Percentiles rank a stretch among this genome's conserved stretches.
Conservation (phyloP, 1,140 invertebrate species). For the Ceratina australensis region DNA sequence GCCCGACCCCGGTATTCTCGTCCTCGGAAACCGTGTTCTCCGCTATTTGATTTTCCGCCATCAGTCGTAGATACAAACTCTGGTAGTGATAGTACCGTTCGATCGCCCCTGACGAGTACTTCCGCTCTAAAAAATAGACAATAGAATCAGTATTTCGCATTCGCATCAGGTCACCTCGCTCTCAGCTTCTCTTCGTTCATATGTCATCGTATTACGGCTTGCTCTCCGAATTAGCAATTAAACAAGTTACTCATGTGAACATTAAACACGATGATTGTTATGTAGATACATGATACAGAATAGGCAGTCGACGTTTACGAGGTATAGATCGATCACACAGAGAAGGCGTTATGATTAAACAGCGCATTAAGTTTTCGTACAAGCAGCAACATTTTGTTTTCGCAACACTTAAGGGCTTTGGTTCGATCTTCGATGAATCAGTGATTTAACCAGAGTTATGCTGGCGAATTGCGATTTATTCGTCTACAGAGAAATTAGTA, state of each 20-base stretch:
- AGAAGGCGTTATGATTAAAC: slow-evolving; percentile 21
- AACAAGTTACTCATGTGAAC: background rate
- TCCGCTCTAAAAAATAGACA: slow-evolving; percentile 67
- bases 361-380: slow-evolving; percentile 9
- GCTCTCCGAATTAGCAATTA: background rate
- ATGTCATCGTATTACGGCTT: background rate
- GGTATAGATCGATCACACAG: background rate
- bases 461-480: background rate
- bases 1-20: background rate
- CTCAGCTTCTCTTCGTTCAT: no score
- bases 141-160: slow-evolving; percentile 49
- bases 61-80: slow-evolving; percentile 65
- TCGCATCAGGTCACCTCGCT: background rate
- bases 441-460: background rate
- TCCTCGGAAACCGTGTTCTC: slow-evolving; percentile 6
- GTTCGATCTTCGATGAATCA: background rate
- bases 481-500: background rate
- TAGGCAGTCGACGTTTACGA: background rate
- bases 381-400: slow-evolving; percentile 12
- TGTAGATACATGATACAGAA: no score
- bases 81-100: slow-evolving; percentile 71
- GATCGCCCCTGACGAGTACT: slow-evolving; percentile 62
- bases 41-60: slow-evolving; percentile 63
- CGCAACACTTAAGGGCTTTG: background rate
- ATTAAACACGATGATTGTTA: no score